Percentiles rank a stretch among this genome's conserved stretches.
These are phyloP conservation scores for Eutolmus rufibarbis DNA, from an alignment of 2,888 invertebrate genomes.

Conservation along the genomic window DNA sequence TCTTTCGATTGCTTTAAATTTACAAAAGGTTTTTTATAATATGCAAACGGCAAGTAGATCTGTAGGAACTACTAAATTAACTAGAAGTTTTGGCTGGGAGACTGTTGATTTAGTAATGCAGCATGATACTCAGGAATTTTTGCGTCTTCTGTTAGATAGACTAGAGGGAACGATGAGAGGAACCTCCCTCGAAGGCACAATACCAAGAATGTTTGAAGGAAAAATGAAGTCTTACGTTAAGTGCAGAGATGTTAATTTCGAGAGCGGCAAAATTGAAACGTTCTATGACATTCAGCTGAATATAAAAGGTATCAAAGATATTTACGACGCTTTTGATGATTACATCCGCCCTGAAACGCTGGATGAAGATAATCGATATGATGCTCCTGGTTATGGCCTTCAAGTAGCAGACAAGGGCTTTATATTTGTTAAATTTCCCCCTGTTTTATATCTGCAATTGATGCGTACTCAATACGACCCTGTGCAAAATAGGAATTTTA, in stretches of 20 bases:
- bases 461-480: conserved; percentile 99
- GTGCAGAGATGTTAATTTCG: conserved; percentile 96
- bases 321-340: conserved; percentile 94
- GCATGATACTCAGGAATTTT: conserved; percentile 92
- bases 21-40: conserved; percentile 98
- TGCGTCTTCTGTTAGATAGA: conserved; percentile 91
- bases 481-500: conserved; percentile 95
- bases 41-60: conserved; percentile 97
- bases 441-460: conserved; percentile 95
- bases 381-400: conserved; percentile 95
- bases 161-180: conserved; percentile 99
- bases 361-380: conserved; percentile 99
- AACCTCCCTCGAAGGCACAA: conserved; percentile 96
- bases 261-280: conserved; percentile 93
- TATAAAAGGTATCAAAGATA: conserved; percentile 97
- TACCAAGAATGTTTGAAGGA: conserved; percentile 96
- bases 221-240: conserved; percentile 99
- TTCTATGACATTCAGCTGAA: conserved; percentile 99
- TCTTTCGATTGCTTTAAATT: conserved; percentile 77
- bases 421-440: conserved; percentile 94
- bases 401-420: conserved; percentile 99
- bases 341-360: conserved; percentile 93
- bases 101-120: conserved; percentile 99
- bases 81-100: conserved; percentile 99
- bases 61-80: conserved; percentile 98